Evolutionary conservation across 2,797 vertebrate species (phyloP).

Genomic region (Gallinago solitaria): DNA sequence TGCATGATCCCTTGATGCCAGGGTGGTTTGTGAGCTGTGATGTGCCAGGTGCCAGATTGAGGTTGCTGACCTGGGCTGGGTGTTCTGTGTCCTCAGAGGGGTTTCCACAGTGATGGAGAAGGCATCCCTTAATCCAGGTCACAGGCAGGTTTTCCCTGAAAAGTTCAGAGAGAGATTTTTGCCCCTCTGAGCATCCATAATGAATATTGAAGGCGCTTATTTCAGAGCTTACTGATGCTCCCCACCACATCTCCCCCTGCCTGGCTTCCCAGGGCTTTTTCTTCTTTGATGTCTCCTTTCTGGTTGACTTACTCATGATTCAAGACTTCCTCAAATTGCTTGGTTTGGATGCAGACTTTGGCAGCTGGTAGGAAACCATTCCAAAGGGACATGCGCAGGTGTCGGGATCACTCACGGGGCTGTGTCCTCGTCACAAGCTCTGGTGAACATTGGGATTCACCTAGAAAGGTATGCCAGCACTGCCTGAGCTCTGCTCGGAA

Average conservation of each 20-base stretch:
- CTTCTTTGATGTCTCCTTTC: not conserved
- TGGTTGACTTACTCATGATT: not conserved
- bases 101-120: not conserved
- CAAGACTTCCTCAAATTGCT: not conserved
- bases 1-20: fast-evolving
- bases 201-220: fast-evolving
- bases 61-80: not conserved
- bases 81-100: not conserved
- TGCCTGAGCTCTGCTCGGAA: not conserved
- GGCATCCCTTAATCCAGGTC: not conserved
- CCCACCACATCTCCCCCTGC: not conserved
- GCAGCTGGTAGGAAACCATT: not conserved
- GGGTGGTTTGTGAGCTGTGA: not conserved
- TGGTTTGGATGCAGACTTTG: not conserved
- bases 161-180: not conserved
- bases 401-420: fast-evolving
- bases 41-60: not conserved
- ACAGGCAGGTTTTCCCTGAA: not conserved
- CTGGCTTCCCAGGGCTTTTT: not conserved
- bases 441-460: fast-evolving
- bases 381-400: fast-evolving
- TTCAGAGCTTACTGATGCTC: not conserved
- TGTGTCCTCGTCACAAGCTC: fast-evolving
- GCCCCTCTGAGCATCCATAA: not conserved
- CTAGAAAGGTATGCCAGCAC: not conserved